Percentiles rank a stretch among this genome's conserved stretches.
Conservation (phyloP, 1,140 invertebrate genomes). For the Trigoniulus corallinus region DNA sequence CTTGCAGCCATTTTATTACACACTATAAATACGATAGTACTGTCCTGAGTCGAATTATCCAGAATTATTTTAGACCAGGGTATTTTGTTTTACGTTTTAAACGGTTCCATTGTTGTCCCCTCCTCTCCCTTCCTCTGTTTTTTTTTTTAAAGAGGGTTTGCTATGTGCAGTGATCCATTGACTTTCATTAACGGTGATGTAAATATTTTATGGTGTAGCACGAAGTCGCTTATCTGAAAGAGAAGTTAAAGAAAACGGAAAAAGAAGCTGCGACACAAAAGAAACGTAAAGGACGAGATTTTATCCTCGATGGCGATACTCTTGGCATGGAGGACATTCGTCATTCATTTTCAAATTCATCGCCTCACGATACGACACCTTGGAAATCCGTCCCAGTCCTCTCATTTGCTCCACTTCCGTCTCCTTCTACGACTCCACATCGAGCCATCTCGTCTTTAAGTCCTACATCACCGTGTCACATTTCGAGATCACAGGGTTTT, state of each 20-base stretch:
- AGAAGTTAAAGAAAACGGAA: conserved; percentile 16
- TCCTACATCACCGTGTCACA: background rate
- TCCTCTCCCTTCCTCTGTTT: too few species aligned
- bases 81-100: too few species aligned
- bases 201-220: too few species aligned
- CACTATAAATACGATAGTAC: too few species aligned
- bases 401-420: background rate
- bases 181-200: too few species aligned
- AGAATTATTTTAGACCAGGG: too few species aligned
- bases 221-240: conserved; percentile 17
- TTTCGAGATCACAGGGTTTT: too few species aligned
- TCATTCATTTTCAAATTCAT: background rate
- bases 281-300: background rate
- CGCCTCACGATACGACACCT: background rate
- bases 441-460: background rate
- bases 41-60: too few species aligned
- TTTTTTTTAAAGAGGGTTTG: too few species aligned
- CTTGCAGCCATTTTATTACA: too few species aligned
- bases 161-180: too few species aligned
- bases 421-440: background rate
- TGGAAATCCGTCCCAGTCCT: background rate
- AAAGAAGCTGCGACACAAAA: conserved; percentile 11
- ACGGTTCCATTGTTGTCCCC: too few species aligned
- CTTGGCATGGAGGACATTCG: background rate
- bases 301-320: background rate